Evolutionary conservation across 2,888 invertebrate genomes (phyloP), one percentile per base, ranked within the genome.

Genomic region (Ditula angustiorana): DNA sequence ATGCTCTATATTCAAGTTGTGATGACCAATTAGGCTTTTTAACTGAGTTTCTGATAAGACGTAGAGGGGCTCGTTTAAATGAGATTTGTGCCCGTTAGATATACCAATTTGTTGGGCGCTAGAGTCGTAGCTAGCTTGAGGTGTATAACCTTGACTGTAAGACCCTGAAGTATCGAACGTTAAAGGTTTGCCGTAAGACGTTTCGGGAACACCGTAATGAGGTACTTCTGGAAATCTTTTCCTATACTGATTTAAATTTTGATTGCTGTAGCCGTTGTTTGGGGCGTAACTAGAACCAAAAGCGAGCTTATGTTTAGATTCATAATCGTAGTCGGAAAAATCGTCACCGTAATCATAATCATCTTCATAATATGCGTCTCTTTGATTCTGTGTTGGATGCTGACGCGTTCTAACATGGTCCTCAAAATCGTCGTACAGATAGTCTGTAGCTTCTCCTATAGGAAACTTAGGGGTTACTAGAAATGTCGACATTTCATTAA

Each of bases 1-100:
- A 75, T 91, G 90, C 35, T 86, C 83, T 24, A 91, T 87, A 65
- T 92, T 90, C 0, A 88, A 69, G 66, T 88, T 88, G 41, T 87
- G 84, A 53, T 87, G 83, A 0, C 88, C 88, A 1, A 90, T 73
- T 1, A 92, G 67, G 23, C 81, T 81, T 71, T 87, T 87, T 1
- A 92, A 69, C 53, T 92, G 90, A 0, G 87, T 77, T 63, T 87
- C 83, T 0, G 91, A 90, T 8, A 92, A 66, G 80, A 92, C 82
- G 52, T 90, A 92, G 0, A 92, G 81, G 0, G 92, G 91, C 70
- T 92, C 91, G 10, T 52, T 23, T 11, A 49, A n/a, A n/a, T n/a
- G 37, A 0, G 56, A 23, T 33, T 66, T 66, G 41, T 60, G 58
- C 0, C 16, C 23, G 16, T 28, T 28, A 8, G 75, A 70, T 46